Percentiles rank a stretch among this genome's conserved stretches.
These are phyloP conservation scores for Bambusicola thoracicus DNA, from an alignment of 2,113 vertebrate genomes.

Conservation along the genomic window DNA sequence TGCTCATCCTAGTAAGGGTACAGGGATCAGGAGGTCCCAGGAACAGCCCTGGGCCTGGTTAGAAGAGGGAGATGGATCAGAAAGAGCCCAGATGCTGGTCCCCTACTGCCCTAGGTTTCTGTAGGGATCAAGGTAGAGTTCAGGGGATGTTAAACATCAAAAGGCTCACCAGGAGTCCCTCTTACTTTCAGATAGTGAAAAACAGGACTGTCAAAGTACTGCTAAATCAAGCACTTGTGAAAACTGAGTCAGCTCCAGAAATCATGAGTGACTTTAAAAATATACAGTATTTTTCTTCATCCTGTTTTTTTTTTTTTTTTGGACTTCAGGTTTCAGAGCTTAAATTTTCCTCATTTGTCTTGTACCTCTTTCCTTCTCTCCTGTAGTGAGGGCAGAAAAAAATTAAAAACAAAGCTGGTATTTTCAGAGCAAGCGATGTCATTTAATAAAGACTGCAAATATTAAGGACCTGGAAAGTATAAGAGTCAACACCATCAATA, in stretches of 20 bases:
- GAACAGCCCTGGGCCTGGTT: not conserved
- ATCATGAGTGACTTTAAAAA: not conserved
- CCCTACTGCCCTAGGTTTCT: not conserved
- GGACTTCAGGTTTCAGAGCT: not conserved
- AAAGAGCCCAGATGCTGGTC: not conserved
- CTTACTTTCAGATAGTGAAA: not conserved
- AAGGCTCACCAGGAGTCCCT: not conserved
- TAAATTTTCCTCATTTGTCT: not conserved
- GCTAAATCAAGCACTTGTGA: not conserved
- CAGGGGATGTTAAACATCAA: not conserved
- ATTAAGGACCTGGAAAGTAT: not conserved
- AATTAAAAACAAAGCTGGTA: not conserved
- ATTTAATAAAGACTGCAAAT: not conserved
- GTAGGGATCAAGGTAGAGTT: not conserved
- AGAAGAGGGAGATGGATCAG: not conserved
- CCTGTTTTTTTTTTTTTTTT: not conserved
- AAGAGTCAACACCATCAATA: not conserved
- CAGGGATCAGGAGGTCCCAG: not conserved
- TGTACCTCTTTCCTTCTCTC: not conserved
- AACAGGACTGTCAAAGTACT: not conserved
- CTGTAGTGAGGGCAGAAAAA: not conserved
- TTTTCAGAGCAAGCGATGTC: not conserved
- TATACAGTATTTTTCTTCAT: accelerated
- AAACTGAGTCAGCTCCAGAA: not conserved
- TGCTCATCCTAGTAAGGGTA: not conserved